A percentile compares a stretch with the other conserved stretches of the same genome.
Conservation (phyloP, 1,140 invertebrate species). For the Tetragnatha versicolor region DNA sequence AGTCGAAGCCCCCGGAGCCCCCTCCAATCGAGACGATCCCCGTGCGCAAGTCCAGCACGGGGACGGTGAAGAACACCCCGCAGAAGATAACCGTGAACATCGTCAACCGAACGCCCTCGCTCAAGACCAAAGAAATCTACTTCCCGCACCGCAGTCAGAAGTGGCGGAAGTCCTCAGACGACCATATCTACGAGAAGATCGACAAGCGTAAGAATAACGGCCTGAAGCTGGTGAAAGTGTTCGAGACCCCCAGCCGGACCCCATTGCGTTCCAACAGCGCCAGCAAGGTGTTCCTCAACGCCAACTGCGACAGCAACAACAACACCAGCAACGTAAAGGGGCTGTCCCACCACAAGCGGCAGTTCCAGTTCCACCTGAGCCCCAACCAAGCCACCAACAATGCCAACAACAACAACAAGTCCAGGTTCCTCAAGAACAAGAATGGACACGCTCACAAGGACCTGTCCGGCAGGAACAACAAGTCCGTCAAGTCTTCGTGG, state of each 20-base stretch:
- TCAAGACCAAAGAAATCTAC: slow-evolving; percentile 46
- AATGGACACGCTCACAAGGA: slow-evolving; percentile 64
- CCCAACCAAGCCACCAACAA: not conserved
- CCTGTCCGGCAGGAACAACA: slow-evolving; percentile 66
- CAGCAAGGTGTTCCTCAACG: slow-evolving; percentile 12
- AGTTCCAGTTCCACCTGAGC: slow-evolving; percentile 14
- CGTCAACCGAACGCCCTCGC: slow-evolving; percentile 18
- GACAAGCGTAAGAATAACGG: slow-evolving; percentile 38
- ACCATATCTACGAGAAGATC: slow-evolving; percentile 57
- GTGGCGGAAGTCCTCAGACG: slow-evolving; percentile 11
- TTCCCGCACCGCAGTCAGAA: slow-evolving; percentile 42
- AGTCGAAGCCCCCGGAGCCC: slow-evolving; percentile 75
- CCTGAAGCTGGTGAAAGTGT: slow-evolving; percentile 30
- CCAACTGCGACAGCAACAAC: slow-evolving; percentile 26
- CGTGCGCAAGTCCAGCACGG: slow-evolving; percentile 26
- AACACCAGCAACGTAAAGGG: slow-evolving; percentile 19
- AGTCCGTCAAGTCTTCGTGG: slow-evolving; percentile 11
- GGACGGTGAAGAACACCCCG: slow-evolving; percentile 25
- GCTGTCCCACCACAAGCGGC: slow-evolving; percentile 18
- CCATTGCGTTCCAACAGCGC: slow-evolving; percentile 38
- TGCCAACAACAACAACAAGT: slow-evolving; percentile 1
- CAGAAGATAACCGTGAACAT: slow-evolving; percentile 51
- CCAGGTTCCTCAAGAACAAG: slow-evolving; percentile 40
- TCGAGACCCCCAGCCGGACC: slow-evolving; percentile 15
- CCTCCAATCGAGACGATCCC: slow-evolving; percentile 90